These are phyloP conservation scores for Lethenteron camtschaticum DNA, from an alignment of 2,113 vertebrate species.

Conservation along the genomic window DNA sequence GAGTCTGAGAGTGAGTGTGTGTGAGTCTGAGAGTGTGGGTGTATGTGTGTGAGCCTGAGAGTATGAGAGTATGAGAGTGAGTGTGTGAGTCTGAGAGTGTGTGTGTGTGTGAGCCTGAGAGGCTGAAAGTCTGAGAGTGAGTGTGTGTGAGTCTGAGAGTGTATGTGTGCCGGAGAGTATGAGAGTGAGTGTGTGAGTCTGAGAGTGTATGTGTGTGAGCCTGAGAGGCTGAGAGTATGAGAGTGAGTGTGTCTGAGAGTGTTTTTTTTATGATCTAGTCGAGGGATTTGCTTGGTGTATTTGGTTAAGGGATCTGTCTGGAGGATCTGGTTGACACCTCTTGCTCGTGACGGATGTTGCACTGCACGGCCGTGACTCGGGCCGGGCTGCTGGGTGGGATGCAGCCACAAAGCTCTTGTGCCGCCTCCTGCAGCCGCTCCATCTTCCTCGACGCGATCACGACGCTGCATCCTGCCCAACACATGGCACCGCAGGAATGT, in stretches of 20 bases:
- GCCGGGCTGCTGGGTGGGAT: slow-evolving; percentile 23
- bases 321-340: slow-evolving; percentile 26
- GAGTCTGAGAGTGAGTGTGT: background rate
- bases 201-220: background rate
- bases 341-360: slow-evolving; percentile 62
- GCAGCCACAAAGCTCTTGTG: slow-evolving; percentile 27
- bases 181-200: background rate
- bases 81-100: background rate
- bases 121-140: background rate
- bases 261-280: background rate
- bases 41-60: background rate
- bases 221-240: too few relatives aligned
- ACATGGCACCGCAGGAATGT: background rate
- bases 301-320: background rate
- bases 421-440: slow-evolving; percentile 34
- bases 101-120: background rate
- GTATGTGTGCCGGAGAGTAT: background rate
- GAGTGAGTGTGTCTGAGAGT: background rate
- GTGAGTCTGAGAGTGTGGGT: background rate
- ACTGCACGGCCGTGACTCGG: slow-evolving; percentile 33
- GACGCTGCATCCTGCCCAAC: slow-evolving; percentile 45
- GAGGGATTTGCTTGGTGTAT: background rate
- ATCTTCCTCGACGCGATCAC: slow-evolving; percentile 61
- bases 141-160: background rate
- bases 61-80: background rate